Conservation (phyloP, 2,888 invertebrate species). For the Drosophila eohydei region DNA sequence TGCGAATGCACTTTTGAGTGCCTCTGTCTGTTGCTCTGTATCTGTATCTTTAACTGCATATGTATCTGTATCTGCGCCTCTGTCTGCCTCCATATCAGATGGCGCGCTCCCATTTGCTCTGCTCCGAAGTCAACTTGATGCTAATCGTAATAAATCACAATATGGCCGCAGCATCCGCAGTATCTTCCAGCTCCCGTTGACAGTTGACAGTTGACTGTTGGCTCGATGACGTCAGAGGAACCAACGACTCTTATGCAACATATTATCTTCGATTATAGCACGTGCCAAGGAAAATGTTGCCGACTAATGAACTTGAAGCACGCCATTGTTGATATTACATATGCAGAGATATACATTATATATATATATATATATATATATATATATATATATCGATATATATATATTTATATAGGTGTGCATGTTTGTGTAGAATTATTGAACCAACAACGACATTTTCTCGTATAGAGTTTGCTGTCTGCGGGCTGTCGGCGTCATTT, state of each 20-base stretch:
- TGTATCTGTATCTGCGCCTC: constrained; percentile 8
- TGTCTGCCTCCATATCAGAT: constrained; percentile 17
- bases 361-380: background rate
- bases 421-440: constrained; percentile 46
- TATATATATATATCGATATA: background rate
- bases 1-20: constrained; percentile 80
- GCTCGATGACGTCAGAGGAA: constrained; percentile 60
- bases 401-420: constrained; percentile 1
- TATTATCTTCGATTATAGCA: constrained; percentile 36
- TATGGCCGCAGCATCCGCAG: constrained; percentile 44
- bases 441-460: constrained; percentile 61
- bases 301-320: constrained; percentile 67
- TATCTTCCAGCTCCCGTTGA: constrained; percentile 22
- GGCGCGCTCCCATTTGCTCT: constrained; percentile 47
- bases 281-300: constrained; percentile 47
- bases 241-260: constrained; percentile 58
- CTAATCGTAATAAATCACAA: constrained; percentile 57
- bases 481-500: constrained; percentile 49
- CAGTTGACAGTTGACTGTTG: constrained; percentile 48
- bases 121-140: constrained; percentile 33
- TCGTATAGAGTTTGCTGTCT: constrained; percentile 3
- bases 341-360: background rate
- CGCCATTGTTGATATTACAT: constrained; percentile 30
- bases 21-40: constrained; percentile 20
- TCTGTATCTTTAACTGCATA: background rate